Base-by-base conservation (phyloP, 2,797 vertebrate genomes). In the Cynodonichthys magdalenae region DNA sequence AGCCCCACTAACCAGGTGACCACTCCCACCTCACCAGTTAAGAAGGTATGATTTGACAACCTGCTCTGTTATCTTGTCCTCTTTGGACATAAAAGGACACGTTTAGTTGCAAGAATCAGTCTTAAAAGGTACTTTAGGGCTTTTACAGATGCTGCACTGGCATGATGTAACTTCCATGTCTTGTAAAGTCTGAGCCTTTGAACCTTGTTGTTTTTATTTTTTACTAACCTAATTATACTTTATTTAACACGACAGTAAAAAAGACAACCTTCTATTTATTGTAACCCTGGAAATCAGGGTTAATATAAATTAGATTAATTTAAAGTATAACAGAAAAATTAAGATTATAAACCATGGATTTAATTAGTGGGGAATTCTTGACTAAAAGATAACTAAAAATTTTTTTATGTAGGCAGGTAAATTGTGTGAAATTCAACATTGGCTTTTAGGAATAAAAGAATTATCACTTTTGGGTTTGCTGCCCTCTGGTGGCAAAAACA, bases 11-110 rank as follows among this genome's bases (percentile, higher is more conserved):
- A 94, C 78, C 96, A 96, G 88, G 92, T 95, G 78, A 95, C 95
- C 48, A 94, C 94, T 64, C 97, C 97, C 71, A 92, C 95, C 27
- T 98, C 97, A 53, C 95, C 96, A 39, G 68, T 95, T 58, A 98
- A 97, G 87, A 98, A 98, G 96, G 98, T 99, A 96, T 18, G 80
- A 66, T 63, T 47, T 53, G 55, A 29, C 53, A 65, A 63, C n/a
- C 3, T 12, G 36, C 36, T 4, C 49, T 53, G 34, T n/a, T 44
- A 31, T 27, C 56, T 28, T n/a, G 4, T 46, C 19, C 19, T 20
- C 34, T 17, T 12, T 9, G 14, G 31, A 46, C 48, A 20, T 15
- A 7, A 19, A 6, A 29, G 6, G 10, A 60, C 24, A 29, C 2
- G 15, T 50, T 53, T n/a, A 4, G 15, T 8, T 47, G 27, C 1